Evolutionary conservation across 2,888 invertebrate species (phyloP).

Genomic region (Antheraea yamamai): DNA sequence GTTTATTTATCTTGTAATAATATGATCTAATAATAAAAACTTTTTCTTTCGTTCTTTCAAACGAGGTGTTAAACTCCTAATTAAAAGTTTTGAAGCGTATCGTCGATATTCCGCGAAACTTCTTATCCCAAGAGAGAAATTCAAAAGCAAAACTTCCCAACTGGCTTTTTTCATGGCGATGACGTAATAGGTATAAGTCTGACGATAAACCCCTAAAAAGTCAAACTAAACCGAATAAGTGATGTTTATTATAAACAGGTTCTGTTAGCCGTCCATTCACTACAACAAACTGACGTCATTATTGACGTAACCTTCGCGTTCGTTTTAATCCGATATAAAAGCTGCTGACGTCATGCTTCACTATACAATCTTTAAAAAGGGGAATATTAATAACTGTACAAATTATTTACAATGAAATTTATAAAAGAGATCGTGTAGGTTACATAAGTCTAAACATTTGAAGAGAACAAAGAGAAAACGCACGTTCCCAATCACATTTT

Average conservation of each 20-base stretch:
- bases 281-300: slow-evolving; percentile 7
- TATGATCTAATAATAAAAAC: too few species aligned
- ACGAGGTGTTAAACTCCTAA: too few species aligned
- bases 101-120: too few species aligned
- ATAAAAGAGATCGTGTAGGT: neutral
- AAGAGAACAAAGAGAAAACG: too few species aligned
- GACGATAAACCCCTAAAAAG: neutral
- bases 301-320: neutral
- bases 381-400: slow-evolving; percentile 6
- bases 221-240: neutral
- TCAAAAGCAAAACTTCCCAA: neutral
- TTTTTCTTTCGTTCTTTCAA: too few species aligned
- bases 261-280: neutral
- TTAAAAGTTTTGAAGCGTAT: too few species aligned
- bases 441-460: too few species aligned
- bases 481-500: too few species aligned
- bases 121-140: too few species aligned
- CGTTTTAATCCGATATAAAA: neutral
- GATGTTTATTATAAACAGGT: neutral
- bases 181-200: neutral
- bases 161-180: neutral
- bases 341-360: neutral
- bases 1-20: too few species aligned
- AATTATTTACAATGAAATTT: neutral
- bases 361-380: neutral